phyloP scores from a whole-genome alignment of 2,888 invertebrate genomes.

The Mesopsocus fuscifrons region DNA sequence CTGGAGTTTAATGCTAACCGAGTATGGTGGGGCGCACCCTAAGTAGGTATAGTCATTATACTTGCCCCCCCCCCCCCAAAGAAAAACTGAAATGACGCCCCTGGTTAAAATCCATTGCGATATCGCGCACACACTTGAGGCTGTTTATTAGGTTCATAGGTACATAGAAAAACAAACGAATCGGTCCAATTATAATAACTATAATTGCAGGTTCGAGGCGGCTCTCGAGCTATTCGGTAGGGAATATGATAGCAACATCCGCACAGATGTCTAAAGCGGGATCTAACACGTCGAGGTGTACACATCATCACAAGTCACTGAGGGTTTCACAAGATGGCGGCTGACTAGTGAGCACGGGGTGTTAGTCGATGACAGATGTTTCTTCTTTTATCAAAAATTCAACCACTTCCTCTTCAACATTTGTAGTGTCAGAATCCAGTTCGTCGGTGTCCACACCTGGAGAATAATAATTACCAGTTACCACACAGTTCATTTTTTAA shows the following conservation, averaged over 20 bases:
- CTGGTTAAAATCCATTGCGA: too few relatives aligned
- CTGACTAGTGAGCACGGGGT: conserved; percentile 4
- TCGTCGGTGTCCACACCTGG: conserved; percentile 88
- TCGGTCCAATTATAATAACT: not conserved
- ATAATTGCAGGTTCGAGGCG: not conserved
- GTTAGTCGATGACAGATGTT: conserved; percentile 55
- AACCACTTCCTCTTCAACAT: conserved; percentile 85
- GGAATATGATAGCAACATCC: conserved; percentile 6
- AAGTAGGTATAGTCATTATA: too few relatives aligned
- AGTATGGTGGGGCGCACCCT: too few relatives aligned
- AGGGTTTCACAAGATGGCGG: not conserved
- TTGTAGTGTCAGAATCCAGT: conserved; percentile 62
- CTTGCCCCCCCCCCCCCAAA: too few relatives aligned
- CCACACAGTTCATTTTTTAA: too few relatives aligned
- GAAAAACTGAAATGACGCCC: too few relatives aligned
- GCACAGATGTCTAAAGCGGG: not conserved
- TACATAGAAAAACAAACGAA: not conserved
- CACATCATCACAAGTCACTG: not conserved
- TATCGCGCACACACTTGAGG: too few relatives aligned
- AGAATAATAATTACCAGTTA: conserved; percentile 21
- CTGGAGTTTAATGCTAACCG: too few relatives aligned
- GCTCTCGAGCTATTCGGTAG: conserved; percentile 1
- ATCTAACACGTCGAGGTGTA: not conserved
- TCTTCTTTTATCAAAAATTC: conserved; percentile 98
- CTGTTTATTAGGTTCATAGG: not conserved